Evolutionary conservation across 2,888 invertebrate species (phyloP), one percentile per base, ranked within the genome.

Genomic region (Ditylenchus weischeri): DNA sequence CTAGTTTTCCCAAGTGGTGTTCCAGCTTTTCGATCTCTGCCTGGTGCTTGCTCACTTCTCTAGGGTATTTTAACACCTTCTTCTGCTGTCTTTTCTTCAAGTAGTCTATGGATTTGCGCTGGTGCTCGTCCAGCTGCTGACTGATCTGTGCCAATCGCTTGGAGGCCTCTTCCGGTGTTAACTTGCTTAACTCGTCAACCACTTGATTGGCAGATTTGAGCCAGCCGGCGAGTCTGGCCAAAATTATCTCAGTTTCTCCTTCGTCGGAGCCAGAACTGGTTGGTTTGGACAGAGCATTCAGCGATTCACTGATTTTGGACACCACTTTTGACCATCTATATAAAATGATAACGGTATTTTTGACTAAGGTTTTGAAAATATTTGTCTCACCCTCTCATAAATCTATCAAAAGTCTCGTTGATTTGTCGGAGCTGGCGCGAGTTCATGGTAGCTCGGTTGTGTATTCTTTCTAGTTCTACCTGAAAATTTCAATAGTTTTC

Each of bases 321-420:
- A 79, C 79, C 65, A 79, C 74, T 6, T 69, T 54, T 3, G 78
- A 77, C 79, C 79, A 79, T 5, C 75, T 23, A 43, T 13, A 43
- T 15, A 2, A 43, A 43, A 10, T 43, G 8, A 8, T 43, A 43
- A 8, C 62, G 62, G 23, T 58, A 36, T 60, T 60, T 65, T 50
- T 19, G 43, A 36, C 23, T 4, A 21, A 13, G 29, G 21, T n/a
- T 51, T 23, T 21, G 57, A 11, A 43, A 15, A 43, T 43, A 15
- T 43, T 8, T 19, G 11, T 74, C 75, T 66, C 76, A 43, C 43
- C 11, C 43, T 43, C 43, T 75, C 60, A 79, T 79, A 66, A 80
- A 80, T 19, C 72, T 68, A 59, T 80, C 78, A 68, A 79, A 80
- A 0, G 76, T 78, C 51, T 79, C 79, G 60, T 82, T 79, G n/a